Base-by-base conservation (phyloP, 2,797 vertebrate genomes). In the Petrocephalus sullivani region DNA sequence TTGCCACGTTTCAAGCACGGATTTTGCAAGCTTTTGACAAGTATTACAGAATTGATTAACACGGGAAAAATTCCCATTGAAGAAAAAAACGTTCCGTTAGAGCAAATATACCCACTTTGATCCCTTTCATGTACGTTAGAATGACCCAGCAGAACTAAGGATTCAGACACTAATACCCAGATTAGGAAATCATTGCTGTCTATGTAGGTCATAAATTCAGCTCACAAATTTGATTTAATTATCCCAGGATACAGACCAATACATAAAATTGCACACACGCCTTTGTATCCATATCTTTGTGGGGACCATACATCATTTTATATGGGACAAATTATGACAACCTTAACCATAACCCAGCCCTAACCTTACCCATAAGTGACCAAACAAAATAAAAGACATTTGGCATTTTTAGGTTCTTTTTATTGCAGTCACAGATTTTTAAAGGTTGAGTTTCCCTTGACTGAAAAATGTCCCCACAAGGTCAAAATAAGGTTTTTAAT, bases 31-130 rank as follows among this genome's bases (percentile, higher is more conserved):
- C 56, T 64, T 83, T 83, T 84, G 81, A 78, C 64, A 14, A 21
- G 33, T 83, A 83, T 60, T 83, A 49, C 54, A 84, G 57, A 88
- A 85, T 67, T 86, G 53, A 86, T 86, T 58, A 86, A 60, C 56
- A 86, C 2, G 56, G 37, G 33, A 33, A 86, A 86, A 58, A 33
- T 86, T 86, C 16, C 54, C 37, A 86, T 56, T 58, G 61, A 61
- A 88, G 28, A 54, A 88, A 37, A 88, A 33, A 57, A 3, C 12
- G n/a, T 60, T 19, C 81, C 53, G 60, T 81, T 53, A 83, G 54
- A 82, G 16, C 12, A 64, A 83, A 88, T 88, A n/a, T 51, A 33
- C 41, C 41, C 71, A 82, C 57, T 88, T 64, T 84, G 78, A 84
- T 88, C 75, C 57, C 53, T 83, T 56, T 88, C 56, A 60, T 86